These are phyloP conservation scores for Cephus cinctus DNA, from an alignment of 1,140 invertebrate species.

Conservation along the genomic window DNA sequence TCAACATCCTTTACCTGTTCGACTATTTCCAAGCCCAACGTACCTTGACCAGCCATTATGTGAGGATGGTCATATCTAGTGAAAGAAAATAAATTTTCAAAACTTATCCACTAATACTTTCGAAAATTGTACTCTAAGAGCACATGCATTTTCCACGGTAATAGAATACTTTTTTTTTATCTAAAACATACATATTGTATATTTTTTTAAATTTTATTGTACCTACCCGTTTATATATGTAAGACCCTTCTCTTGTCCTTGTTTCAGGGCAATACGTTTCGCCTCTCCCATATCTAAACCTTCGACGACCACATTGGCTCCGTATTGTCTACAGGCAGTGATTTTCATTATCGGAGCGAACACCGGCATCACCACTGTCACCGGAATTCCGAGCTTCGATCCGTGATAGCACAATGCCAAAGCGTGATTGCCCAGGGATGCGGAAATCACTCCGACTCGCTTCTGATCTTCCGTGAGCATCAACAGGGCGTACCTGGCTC, in stretches of 20 bases:
- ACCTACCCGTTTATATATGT: constrained; percentile 84
- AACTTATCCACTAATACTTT: no score
- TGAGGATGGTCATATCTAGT: constrained; percentile 92
- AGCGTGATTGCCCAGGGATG: constrained; percentile 91
- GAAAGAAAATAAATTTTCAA: constrained; percentile 22
- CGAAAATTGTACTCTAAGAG: neutral
- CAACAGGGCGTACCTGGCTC: constrained; percentile 81
- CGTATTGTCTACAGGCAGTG: constrained; percentile 77
- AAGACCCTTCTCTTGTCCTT: constrained; percentile 70
- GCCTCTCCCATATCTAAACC: constrained; percentile 86
- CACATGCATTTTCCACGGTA: constrained; percentile 6
- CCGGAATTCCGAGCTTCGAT: constrained; percentile 73
- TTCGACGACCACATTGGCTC: constrained; percentile 81
- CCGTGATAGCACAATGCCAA: constrained; percentile 88
- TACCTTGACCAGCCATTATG: constrained; percentile 92
- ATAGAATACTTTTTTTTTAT: constrained; percentile 5
- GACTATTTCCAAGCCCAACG: constrained; percentile 86
- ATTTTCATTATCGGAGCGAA: constrained; percentile 94
- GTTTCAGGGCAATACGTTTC: constrained; percentile 72
- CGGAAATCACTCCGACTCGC: constrained; percentile 81
- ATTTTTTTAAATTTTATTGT: constrained; percentile 12
- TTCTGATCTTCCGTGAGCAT: constrained; percentile 73
- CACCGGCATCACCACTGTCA: constrained; percentile 92
- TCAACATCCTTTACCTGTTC: constrained; percentile 79
- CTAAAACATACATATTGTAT: constrained; percentile 5